Evolutionary conservation across 2,797 vertebrate genomes (phyloP), one percentile per base, ranked within the genome.

Genomic region (Microctenopoma steveboyesi): DNA sequence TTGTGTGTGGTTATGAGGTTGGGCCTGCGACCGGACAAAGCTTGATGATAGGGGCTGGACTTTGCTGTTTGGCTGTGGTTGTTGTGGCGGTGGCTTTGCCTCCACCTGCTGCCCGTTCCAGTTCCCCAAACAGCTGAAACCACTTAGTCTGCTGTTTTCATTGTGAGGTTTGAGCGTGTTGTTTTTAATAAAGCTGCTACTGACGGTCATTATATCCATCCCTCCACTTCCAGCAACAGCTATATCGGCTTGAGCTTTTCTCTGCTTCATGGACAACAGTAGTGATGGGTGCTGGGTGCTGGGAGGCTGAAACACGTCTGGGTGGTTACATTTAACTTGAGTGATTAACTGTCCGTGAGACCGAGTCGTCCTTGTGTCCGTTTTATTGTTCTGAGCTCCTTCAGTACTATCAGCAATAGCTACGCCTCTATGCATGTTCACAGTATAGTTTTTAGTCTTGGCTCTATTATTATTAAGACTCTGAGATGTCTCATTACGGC

Each of bases 91-190:
- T 5, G 84, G 72, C 65, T 85, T 85, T 0, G 67, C 37, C 55
- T 84, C 87, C 48, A 86, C 61, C 18, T 86, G 88, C 61, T 91
- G 87, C 49, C 85, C 78, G 22, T 74, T 87, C 93, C 94, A 94
- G 55, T 74, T 92, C 51, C 88, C 91, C 70, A 93, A 70, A 70
- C 90, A 85, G 59, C 62, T 72, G 62, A 92, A 93, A 39, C 73
- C 75, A 75, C 85, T 63, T 70, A 82, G 85, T 59, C 82, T 69
- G n/a, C 83, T 79, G 67, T 64, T 77, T 37, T 90, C 83, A 3
- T 54, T 58, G 61, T 85, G 90, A 64, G 89, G 58, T 85, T 92
- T 91, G 55, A 93, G 70, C 1, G 82, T 45, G 66, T 84, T 76
- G 71, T 87, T 92, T 83, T 93, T 93, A 64, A 83, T 76, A 57